Evolutionary conservation across 2,797 vertebrate species (phyloP).

Genomic region (Oryzias dopingdopingensis): DNA sequence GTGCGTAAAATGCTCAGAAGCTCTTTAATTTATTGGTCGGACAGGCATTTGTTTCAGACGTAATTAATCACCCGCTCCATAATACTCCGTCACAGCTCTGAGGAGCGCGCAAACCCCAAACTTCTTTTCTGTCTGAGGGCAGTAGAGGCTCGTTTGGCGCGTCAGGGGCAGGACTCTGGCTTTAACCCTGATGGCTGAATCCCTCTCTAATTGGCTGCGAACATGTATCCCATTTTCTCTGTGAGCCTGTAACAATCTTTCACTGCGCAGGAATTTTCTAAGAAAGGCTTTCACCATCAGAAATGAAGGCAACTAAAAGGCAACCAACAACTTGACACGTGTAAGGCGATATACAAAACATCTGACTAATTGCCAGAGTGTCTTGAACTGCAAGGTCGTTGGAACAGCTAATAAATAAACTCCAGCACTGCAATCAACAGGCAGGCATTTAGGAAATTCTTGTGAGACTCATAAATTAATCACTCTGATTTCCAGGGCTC

Average conservation of each 20-base stretch:
- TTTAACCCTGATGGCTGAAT: slow-evolving; percentile 28
- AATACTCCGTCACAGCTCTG: slow-evolving; percentile 51
- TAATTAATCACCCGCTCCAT: slow-evolving; percentile 74
- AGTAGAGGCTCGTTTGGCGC: slow-evolving; percentile 56
- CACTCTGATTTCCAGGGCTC: slow-evolving; percentile 77
- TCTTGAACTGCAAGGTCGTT: slow-evolving; percentile 65
- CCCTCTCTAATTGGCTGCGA: slow-evolving; percentile 68
- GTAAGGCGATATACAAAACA: slow-evolving; percentile 68
- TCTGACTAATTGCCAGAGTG: slow-evolving; percentile 66
- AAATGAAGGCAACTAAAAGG: slow-evolving; percentile 42
- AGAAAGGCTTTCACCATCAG: slow-evolving; percentile 30
- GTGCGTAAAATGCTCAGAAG: slow-evolving; percentile 69
- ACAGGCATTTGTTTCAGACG: slow-evolving; percentile 66
- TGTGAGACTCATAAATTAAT: slow-evolving; percentile 81
- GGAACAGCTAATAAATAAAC: slow-evolving; percentile 81
- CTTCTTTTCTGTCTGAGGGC: slow-evolving; percentile 58
- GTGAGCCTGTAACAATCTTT: slow-evolving; percentile 55
- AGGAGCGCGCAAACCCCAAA: slow-evolving; percentile 48
- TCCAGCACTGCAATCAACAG: slow-evolving; percentile 81
- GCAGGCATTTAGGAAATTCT: slow-evolving; percentile 80
- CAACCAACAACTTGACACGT: slow-evolving; percentile 56
- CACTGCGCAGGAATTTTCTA: slow-evolving; percentile 20
- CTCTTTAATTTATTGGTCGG: slow-evolving; percentile 71
- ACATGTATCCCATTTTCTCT: slow-evolving; percentile 36
- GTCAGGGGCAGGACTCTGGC: slow-evolving; percentile 68